Percentiles rank a stretch among this genome's conserved stretches.
phyloP scores from a whole-genome alignment of 2,888 invertebrate genomes.

The Dryomyza anilis region DNA sequence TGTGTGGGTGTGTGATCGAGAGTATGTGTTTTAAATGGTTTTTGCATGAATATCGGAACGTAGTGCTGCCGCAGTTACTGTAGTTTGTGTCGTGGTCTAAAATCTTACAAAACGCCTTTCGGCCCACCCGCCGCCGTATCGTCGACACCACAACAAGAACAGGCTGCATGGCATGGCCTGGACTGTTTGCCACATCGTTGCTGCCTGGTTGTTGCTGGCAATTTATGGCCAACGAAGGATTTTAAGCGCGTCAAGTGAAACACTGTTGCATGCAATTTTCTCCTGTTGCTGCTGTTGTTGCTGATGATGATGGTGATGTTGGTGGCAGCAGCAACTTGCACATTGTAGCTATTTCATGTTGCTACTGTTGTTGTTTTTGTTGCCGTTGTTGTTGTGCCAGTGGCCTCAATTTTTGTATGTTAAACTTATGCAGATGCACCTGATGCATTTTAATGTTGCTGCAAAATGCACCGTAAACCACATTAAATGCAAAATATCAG shows the following conservation, averaged over 20 bases:
- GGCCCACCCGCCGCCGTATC: too few species aligned
- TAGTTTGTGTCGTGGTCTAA: too few species aligned
- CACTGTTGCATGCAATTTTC: conserved; percentile 21
- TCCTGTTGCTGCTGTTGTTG: background rate
- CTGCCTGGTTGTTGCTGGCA: conserved; percentile 15
- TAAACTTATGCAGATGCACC: conserved; percentile 14
- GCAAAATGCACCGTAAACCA: conserved; percentile 10
- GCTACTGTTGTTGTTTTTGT: background rate
- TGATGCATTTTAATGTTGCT: conserved; percentile 20
- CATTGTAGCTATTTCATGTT: background rate
- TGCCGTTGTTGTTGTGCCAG: background rate
- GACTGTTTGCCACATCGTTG: too few species aligned
- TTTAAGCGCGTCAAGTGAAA: conserved; percentile 11
- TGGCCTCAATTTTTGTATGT: conserved; percentile 5
- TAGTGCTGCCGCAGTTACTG: too few species aligned
- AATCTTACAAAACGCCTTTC: too few species aligned
- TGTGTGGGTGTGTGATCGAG: too few species aligned
- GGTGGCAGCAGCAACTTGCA: background rate
- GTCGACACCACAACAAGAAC: too few species aligned
- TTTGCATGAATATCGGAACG: too few species aligned
- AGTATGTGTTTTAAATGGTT: too few species aligned
- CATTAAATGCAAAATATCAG: background rate
- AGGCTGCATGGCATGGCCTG: too few species aligned
- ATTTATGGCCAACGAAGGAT: background rate
- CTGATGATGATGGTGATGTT: background rate